phyloP scores from a whole-genome alignment of 2,888 invertebrate species.

The Philereme transversata region DNA sequence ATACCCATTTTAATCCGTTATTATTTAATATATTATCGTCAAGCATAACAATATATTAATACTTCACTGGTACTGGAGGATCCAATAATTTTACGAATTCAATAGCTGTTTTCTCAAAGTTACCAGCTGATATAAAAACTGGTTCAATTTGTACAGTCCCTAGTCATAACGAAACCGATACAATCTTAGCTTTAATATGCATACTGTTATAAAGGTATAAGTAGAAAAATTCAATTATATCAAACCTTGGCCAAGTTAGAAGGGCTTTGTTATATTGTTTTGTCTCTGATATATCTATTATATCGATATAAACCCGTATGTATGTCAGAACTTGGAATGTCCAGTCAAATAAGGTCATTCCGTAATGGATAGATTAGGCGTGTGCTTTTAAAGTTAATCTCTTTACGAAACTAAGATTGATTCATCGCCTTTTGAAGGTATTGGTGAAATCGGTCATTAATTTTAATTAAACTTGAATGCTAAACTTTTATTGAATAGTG shows the following conservation, averaged over 20 bases:
- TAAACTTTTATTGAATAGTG: conserved; percentile 6
- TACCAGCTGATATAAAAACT: no score
- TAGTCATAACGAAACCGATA: not conserved
- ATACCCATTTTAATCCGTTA: no score
- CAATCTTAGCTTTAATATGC: conserved; percentile 9
- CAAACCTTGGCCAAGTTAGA: conserved; percentile 58
- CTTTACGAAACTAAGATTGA: conserved; percentile 23
- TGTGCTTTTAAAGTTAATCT: conserved; percentile 9
- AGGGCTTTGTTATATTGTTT: conserved; percentile 42
- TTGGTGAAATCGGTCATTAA: conserved; percentile 18
- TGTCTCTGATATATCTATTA: conserved; percentile 5
- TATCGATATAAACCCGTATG: not conserved
- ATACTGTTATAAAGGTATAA: conserved; percentile 13
- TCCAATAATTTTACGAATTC: no score
- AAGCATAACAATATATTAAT: not conserved
- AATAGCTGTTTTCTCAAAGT: no score
- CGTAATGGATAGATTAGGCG: conserved; percentile 13
- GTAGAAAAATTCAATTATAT: conserved; percentile 24
- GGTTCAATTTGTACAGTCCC: not conserved
- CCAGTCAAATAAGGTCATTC: conserved; percentile 22
- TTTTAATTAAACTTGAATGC: conserved; percentile 17
- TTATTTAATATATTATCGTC: no score
- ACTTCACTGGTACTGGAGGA: no score
- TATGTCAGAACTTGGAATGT: conserved; percentile 7
- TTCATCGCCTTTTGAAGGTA: conserved; percentile 15